These are phyloP conservation scores for Wasmannia auropunctata DNA, from an alignment of 1,140 invertebrate species.

Conservation along the genomic window DNA sequence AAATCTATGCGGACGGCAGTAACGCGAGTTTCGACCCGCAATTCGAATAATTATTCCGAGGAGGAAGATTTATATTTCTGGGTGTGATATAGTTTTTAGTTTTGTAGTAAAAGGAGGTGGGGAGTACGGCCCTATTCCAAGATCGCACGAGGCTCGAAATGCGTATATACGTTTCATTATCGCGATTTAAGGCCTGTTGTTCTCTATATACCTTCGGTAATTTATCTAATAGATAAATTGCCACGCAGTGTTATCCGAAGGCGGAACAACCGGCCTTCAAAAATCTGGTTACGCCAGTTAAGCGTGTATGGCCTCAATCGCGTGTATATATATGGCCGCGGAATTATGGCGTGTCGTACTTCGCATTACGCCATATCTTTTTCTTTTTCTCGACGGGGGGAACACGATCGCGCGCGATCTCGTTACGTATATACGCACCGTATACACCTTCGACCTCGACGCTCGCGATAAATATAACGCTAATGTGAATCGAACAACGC, in stretches of 20 bases:
- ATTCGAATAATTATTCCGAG: neutral
- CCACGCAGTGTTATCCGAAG: no score
- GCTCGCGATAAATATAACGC: conserved; percentile 35
- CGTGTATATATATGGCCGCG: neutral
- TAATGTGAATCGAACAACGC: conserved; percentile 23
- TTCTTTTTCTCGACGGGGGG: neutral
- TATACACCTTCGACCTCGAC: neutral
- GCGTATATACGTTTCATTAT: neutral
- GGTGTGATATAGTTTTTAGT: neutral
- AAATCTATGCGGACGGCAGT: neutral
- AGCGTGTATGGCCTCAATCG: neutral
- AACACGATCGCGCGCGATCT: neutral
- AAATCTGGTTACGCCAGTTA: neutral
- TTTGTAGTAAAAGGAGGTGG: neutral
- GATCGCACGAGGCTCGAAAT: neutral
- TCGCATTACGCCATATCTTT: neutral
- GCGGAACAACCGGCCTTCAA: no score
- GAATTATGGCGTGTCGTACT: conserved; percentile 20
- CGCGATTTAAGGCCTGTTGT: no score
- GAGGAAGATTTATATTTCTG: neutral
- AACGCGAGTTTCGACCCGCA: neutral
- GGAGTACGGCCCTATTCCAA: neutral
- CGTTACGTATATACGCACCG: neutral
- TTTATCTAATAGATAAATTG: no score
- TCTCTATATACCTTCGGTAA: no score